These are phyloP conservation scores for Lampris incognitus DNA, from an alignment of 2,113 vertebrate genomes.

Conservation along the genomic window DNA sequence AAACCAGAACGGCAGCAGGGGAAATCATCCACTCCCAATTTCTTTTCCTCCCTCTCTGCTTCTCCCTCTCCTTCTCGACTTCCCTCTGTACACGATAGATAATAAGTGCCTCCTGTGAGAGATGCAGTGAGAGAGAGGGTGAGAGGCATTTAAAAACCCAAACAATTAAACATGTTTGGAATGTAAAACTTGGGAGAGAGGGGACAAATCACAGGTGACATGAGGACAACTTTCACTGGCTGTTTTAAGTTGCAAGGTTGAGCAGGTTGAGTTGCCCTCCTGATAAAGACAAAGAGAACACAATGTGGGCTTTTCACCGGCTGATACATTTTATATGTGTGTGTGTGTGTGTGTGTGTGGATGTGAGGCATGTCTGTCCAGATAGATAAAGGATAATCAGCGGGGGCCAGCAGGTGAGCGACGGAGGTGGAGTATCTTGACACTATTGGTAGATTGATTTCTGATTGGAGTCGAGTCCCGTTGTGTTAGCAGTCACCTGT, in stretches of 20 bases:
- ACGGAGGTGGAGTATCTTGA: constrained; percentile 39
- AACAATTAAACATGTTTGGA: constrained; percentile 52
- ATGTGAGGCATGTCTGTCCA: constrained; percentile 36
- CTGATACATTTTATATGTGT: constrained; percentile 22
- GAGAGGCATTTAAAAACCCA: constrained; percentile 44
- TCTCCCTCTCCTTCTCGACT: constrained; percentile 43
- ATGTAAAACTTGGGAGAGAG: constrained; percentile 44
- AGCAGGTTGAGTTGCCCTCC: constrained; percentile 40
- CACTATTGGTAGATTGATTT: constrained; percentile 58
- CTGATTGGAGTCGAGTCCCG: constrained; percentile 45
- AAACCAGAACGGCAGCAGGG: constrained; percentile 64
- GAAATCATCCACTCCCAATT: constrained; percentile 70
- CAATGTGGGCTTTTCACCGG: constrained; percentile 50
- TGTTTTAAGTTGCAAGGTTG: constrained; percentile 45
- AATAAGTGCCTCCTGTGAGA: constrained; percentile 45
- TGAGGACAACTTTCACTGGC: constrained; percentile 42
- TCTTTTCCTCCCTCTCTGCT: constrained; percentile 40
- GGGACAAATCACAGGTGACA: constrained; percentile 20
- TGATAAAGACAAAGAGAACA: constrained; percentile 26
- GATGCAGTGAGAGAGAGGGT: background rate
- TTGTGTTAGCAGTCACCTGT: constrained; percentile 1
- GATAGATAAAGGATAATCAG: constrained; percentile 52
- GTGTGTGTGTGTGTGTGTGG: constrained; percentile 15
- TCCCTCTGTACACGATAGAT: constrained; percentile 54
- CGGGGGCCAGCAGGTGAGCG: constrained; percentile 31